Evolutionary conservation across 2,797 vertebrate species (phyloP), one percentile per base, ranked within the genome.

Genomic region (Dryobates pubescens): DNA sequence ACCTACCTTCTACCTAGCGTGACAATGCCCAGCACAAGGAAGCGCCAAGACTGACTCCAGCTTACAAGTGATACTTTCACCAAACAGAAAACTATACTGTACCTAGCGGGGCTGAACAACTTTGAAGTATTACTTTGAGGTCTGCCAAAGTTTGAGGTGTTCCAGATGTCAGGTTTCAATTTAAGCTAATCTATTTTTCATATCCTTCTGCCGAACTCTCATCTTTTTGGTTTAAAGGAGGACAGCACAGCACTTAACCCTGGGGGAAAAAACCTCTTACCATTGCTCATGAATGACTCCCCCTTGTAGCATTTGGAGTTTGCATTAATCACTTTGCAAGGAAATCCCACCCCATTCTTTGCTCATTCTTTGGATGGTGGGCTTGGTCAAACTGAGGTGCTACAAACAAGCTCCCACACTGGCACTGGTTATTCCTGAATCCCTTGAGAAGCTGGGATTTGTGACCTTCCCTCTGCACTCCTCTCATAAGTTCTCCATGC

Each of bases 101-200:
- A 93, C 83, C 88, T 90, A 90, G 45, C 58, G 41, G 64, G 54
- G 62, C 51, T 77, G 83, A 82, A 80, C 56, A 95, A 72, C 68
- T 84, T 51, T 26, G 41, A 94, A 85, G 81, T 65, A 79, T 70
- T 79, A 81, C 43, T 71, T 61, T 0, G 2, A 93, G 77, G 64
- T 86, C 89, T 93, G 64, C 80, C 81, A 79, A 91, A 90, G 74
- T 73, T 57, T 0, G n/a, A 90, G 76, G 56, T 77, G 61, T 62
- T 95, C 77, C 82, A 93, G 88, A 92, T 36, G 45, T 65, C 62
- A 88, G 64, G 71, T 54, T 92, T 80, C 75, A 80, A 74, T 72
- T 82, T 88, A 92, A 94, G 51, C 56, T 88, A 41, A 87, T 87
- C 61, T 88, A 27, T 87, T 90, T 96, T 94, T 94, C 86, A 88